Evolutionary conservation across 2,113 vertebrate genomes (phyloP).

Genomic region (Ia io): DNA sequence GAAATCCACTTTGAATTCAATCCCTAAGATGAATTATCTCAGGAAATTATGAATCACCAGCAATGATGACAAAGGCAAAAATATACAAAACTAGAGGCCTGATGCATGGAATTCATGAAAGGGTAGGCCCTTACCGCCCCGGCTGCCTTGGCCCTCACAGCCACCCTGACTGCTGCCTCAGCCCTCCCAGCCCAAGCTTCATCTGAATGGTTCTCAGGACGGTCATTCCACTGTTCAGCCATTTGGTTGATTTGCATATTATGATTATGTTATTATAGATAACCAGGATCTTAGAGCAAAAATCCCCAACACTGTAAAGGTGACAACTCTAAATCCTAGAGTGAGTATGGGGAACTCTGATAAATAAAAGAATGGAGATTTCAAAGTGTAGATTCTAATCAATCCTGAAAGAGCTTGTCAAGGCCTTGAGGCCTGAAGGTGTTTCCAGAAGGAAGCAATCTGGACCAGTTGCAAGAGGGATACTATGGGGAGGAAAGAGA

Average conservation of each 20-base stretch:
- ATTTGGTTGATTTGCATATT: too few relatives aligned
- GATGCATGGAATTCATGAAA: too few relatives aligned
- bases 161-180: too few relatives aligned
- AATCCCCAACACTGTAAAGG: not conserved
- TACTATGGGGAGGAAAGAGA: not conserved
- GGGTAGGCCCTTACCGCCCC: too few relatives aligned
- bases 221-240: too few relatives aligned
- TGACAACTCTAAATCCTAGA: constrained; percentile 44
- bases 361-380: constrained; percentile 40
- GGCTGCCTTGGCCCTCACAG: too few relatives aligned
- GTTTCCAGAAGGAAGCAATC: constrained; percentile 13
- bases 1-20: constrained; percentile 25
- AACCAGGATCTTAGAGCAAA: not conserved
- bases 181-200: too few relatives aligned
- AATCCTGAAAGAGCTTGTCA: constrained; percentile 21
- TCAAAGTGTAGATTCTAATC: constrained; percentile 30
- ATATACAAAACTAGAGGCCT: not conserved
- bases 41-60: constrained; percentile 41
- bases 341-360: not conserved
- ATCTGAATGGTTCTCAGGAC: too few relatives aligned
- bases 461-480: not conserved
- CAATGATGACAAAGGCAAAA: constrained; percentile 18
- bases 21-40: constrained; percentile 39
- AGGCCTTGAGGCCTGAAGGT: not conserved
- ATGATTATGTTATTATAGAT: too few relatives aligned